Evolutionary conservation across 2,113 vertebrate species (phyloP).

Genomic region (Albula goreensis): DNA sequence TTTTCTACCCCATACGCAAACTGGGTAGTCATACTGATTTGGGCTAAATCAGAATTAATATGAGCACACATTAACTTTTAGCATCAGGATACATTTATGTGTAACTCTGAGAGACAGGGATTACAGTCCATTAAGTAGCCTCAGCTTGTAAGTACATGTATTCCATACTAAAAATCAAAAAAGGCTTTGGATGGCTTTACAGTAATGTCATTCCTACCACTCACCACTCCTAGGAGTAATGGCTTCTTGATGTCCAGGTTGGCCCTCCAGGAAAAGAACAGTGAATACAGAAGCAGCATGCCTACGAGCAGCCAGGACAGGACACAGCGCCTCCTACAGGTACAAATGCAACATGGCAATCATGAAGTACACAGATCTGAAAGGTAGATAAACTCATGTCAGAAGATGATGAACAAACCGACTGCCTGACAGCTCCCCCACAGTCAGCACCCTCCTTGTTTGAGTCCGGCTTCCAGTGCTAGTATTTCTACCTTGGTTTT

Average conservation of each 20-base stretch:
- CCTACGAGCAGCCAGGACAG: conserved; percentile 77
- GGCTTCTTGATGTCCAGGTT: conserved; percentile 92
- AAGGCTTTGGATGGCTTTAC: too few relatives aligned
- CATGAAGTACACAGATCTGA: background rate
- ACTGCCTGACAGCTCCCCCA: background rate
- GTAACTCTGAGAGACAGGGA: too few relatives aligned
- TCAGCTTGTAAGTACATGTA: too few relatives aligned
- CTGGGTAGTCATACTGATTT: background rate
- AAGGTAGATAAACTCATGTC: background rate
- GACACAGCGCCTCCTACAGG: conserved; percentile 58
- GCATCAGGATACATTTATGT: background rate
- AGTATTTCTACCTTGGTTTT: too few relatives aligned
- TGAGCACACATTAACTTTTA: background rate
- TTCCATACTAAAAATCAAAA: too few relatives aligned
- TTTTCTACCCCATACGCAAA: too few relatives aligned
- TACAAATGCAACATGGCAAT: conserved; percentile 48
- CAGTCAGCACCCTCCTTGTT: too few relatives aligned
- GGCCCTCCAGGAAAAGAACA: conserved; percentile 96
- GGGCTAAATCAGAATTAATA: background rate
- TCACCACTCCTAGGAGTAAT: conserved; percentile 91
- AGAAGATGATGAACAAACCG: background rate
- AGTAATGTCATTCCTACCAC: conserved; percentile 39
- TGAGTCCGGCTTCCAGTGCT: too few relatives aligned
- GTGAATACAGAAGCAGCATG: conserved; percentile 86
- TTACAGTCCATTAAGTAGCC: too few relatives aligned